Conservation (phyloP, 2,113 vertebrate species). For the Bungarus multicinctus region DNA sequence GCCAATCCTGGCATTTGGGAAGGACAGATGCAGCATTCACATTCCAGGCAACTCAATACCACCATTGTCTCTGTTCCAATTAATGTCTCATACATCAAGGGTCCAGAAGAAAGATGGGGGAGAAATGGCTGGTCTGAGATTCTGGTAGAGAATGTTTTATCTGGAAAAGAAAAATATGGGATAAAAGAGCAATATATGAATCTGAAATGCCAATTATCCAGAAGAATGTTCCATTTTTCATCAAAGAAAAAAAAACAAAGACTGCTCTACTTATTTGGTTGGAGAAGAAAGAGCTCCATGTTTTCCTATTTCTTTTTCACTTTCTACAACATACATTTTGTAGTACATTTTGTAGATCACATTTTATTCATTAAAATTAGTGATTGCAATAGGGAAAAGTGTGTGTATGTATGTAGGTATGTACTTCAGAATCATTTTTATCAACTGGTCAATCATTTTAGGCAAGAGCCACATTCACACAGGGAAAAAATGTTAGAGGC, state of each 20-base stretch:
- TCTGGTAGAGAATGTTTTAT: slow-evolving; percentile 51
- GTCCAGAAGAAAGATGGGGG: slow-evolving; percentile 39
- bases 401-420: not conserved
- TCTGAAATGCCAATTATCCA: slow-evolving; percentile 40
- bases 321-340: not conserved
- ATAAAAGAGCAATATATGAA: slow-evolving; percentile 13
- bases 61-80: slow-evolving; percentile 68
- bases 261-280: slow-evolving; percentile 36
- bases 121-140: slow-evolving; percentile 39
- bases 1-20: slow-evolving; percentile 60
- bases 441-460: not conserved
- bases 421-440: not conserved
- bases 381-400: not conserved
- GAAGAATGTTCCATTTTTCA: slow-evolving; percentile 28
- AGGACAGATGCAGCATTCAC: slow-evolving; percentile 74
- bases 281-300: slow-evolving; percentile 8
- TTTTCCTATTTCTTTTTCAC: not conserved
- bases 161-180: slow-evolving; percentile 38
- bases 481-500: not conserved
- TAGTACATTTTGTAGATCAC: not conserved
- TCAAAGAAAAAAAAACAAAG: slow-evolving; percentile 37
- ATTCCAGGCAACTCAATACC: slow-evolving; percentile 69
- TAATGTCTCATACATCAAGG: slow-evolving; percentile 47
- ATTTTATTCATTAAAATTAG: not conserved
- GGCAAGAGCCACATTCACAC: not conserved